Evolutionary conservation across 2,888 invertebrate genomes (phyloP), one percentile per base, ranked within the genome.

Genomic region (Stenchaetothrips biformis): DNA sequence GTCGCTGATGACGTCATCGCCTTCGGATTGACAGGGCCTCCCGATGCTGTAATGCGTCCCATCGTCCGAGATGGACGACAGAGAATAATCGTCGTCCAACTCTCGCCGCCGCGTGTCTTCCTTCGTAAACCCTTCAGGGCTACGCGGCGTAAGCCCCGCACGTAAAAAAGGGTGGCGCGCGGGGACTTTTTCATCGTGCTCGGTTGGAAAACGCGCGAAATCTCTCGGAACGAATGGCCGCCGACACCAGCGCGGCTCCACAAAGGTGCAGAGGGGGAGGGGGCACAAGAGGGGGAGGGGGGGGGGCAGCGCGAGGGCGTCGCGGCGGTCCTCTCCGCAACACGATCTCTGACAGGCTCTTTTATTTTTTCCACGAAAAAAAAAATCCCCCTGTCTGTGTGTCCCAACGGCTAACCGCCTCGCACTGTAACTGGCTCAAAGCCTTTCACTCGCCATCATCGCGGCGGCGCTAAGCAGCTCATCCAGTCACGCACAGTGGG

Each of bases 191-290:
- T 74, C 67, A 25, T 74, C 67, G 53, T 16, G 7, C 67, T 67
- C 67, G 67, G 21, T 67, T 67, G 67, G 67, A 74, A 74, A 74
- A 74, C 67, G 67, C 67, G 67, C 67, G 9, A 74, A 74, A 74
- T 74, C 67, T 74, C 21, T 21, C 67, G 67, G 67, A 74, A 74
- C 67, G 67, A 74, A 74, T 74, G 67, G 67, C 21, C 67, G 25
- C 67, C 37, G 37, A 13, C 16, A 74, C 67, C 67, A 25, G 8
- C 67, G 16, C 16, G 18, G 13, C 59, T 18, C 59, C 59, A 18
- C 53, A 13, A 21, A 4, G 18, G 62, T 62, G 53, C 2, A 16
- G 53, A 53, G 53, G 53, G 53, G 13, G 53, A 53, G 6, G 9
- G 18, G 53, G 53, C 2, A 4, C 11, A 7, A 9, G 25, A 9